Base-by-base conservation (phyloP, 92 coral and sea anemone genomes). In the Paramuricea clavata region DNA sequence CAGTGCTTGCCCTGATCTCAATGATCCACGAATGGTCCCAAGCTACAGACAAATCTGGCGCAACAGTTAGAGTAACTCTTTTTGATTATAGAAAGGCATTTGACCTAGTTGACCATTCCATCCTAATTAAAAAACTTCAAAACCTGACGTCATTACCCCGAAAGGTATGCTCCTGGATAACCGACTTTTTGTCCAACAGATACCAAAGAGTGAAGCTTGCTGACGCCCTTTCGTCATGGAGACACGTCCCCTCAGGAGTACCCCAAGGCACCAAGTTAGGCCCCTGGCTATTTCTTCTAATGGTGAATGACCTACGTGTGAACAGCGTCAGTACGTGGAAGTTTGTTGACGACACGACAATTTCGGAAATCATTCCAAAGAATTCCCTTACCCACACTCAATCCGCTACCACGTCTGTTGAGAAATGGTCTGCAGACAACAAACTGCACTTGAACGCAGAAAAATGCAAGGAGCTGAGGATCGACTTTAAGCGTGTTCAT, bases 1-100 rank as follows among this genome's bases (percentile, higher is more conserved):
- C 81, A 49, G 47, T 15, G 16, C 41, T n/a, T 26, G 81, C 81
- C 34, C 67, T 76, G n/a, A 47, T 76, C 17, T 26, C 44, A 33
- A 47, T 76, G 64, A 12, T 52, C 36, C 81, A 76, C 57, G 10
- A 52, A 50, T 76, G 81, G 81, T 21, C 43, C 10, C 59, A 76
- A 28, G 81, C 64, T 3, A 49, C 81, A 5, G 81, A 76, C 43
- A 57, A 57, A 50, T 21, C 22, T 4, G 81, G 81, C 1, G 17
- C 64, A 1, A 13, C 64, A 7, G 64, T 49, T 8, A 43, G 81
- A 33, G 17, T 50, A 25, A 5, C 47, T 36, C 22, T 76, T 9
- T 76, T 76, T 25, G 64, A 47, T 28, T 76, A 76, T 15, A 43
- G 33, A 32, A 76, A 76, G 28, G 81, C 81, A 1, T 76, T 76